Conservation (phyloP, 2,888 invertebrate genomes). For the Dermolepida albohirtum region DNA sequence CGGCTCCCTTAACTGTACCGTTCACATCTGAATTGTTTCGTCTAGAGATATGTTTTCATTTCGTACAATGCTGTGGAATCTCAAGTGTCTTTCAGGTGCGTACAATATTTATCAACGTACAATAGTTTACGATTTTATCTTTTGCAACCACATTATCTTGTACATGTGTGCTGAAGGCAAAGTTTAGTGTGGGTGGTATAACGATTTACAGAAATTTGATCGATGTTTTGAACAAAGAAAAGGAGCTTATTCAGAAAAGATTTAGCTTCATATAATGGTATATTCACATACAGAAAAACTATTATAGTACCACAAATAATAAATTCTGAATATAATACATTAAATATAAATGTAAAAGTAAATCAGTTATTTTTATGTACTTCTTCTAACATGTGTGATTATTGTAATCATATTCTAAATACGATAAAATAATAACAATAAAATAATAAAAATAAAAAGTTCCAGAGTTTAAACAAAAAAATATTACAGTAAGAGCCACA, state of each 20-base stretch:
- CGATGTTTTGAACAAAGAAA: constrained; percentile 1
- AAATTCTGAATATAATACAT: neutral
- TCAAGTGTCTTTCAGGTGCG: constrained; percentile 31
- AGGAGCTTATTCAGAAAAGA: neutral
- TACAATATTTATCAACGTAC: constrained; percentile 26
- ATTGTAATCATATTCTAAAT: no score
- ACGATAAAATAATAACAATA: no score
- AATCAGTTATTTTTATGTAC: no score
- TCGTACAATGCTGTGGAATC: constrained; percentile 25
- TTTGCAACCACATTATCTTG: constrained; percentile 22
- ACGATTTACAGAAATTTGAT: constrained; percentile 29
- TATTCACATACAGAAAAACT: neutral
- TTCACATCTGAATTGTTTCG: constrained; percentile 4
- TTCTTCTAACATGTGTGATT: no score
- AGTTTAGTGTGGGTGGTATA: constrained; percentile 21
- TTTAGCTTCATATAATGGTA: no score
- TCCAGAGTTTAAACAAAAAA: no score
- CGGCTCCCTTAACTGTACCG: constrained; percentile 17
- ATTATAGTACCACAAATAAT: neutral
- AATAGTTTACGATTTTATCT: constrained; percentile 36
- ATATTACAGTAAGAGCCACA: no score
- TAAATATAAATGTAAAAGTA: no score
- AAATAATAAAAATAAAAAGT: no score
- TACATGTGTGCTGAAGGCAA: constrained; percentile 17
- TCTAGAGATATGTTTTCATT: constrained; percentile 15